Evolutionary conservation across 1,140 invertebrate species (phyloP), one percentile per base, ranked within the genome.

Genomic region (Formica selysi): DNA sequence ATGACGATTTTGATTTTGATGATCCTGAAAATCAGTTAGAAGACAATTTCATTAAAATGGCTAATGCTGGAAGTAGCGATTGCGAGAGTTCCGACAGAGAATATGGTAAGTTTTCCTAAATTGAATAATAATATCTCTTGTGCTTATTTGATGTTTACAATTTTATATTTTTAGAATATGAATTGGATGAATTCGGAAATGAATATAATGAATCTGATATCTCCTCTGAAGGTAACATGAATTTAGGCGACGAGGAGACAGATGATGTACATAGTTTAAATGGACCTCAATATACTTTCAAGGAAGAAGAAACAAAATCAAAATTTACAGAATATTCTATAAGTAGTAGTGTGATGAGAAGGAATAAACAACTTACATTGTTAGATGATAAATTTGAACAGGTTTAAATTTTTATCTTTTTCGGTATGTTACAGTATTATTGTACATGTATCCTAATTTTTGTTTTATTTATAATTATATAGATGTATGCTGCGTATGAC

Each of bases 311-410:
- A 93, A 97, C 97, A 0, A 98, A 98, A 93, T 98, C 98, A 0
- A 95, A 97, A 22, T 99, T 99, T 94, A 99, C 98, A 0, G 97
- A 98, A 91, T 99, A 99, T 94, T 99, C 98, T 0, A 98, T 99
- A 97, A 97, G 97, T 0, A 99, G 98, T 64, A 99, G 98, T 91
- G 97, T 99, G 0, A 98, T 99, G 4, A 96, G 96, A 79, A 96
- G 99, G 88, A 99, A 98, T 95, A 96, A 98, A 78, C 97, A 98
- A 68, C 95, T 99, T 0, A 96, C 97, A 0, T 92, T 98, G 41
- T 93, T 99, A 0, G 99, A 99, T 96, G 97, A 98, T 92, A 96
- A 97, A 92, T 99, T 99, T 96, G 99, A 99, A 95, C 97, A 97
- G 95, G 98, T 98, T 90, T 88, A 61, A 86, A 83, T 51, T 61